phyloP scores from a whole-genome alignment of 1,140 invertebrate genomes.

The Aphidius gifuensis region DNA sequence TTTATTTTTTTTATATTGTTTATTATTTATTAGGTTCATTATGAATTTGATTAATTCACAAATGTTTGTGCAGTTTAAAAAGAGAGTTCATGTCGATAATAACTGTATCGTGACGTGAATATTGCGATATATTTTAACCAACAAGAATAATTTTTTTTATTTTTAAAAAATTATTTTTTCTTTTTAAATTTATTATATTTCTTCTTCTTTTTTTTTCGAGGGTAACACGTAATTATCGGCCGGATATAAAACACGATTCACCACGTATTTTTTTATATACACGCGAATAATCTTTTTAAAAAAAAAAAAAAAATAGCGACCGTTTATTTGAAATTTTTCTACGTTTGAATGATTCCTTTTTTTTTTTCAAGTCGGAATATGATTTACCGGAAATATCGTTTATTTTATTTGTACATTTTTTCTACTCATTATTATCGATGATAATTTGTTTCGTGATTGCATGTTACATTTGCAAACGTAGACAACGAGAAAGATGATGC shows the following conservation, averaged over 20 bases:
- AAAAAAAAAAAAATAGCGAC: slow-evolving; percentile 24
- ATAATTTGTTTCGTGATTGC: slow-evolving; percentile 15
- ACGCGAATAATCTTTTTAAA: slow-evolving; percentile 37
- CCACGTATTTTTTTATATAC: slow-evolving; percentile 28
- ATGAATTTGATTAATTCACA: too few relatives aligned
- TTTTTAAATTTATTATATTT: too few relatives aligned
- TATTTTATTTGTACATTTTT: not conserved
- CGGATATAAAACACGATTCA: slow-evolving; percentile 43
- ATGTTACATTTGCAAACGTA: slow-evolving; percentile 5
- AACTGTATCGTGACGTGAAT: slow-evolving; percentile 49
- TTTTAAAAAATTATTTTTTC: too few relatives aligned
- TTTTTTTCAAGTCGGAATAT: slow-evolving; percentile 19
- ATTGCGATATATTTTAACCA: slow-evolving; percentile 38
- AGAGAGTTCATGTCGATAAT: slow-evolving; percentile 51
- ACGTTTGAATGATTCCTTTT: slow-evolving; percentile 22
- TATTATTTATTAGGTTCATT: too few relatives aligned
- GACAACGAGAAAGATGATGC: not conserved
- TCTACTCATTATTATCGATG: not conserved
- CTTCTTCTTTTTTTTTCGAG: not conserved
- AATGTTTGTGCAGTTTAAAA: slow-evolving; percentile 14
- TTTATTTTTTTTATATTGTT: too few relatives aligned
- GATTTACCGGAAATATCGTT: slow-evolving; percentile 5
- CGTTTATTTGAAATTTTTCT: slow-evolving; percentile 15
- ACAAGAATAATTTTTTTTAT: slow-evolving; percentile 1
- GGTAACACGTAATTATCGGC: slow-evolving; percentile 43